Evolutionary conservation across 2,113 vertebrate species (phyloP).

Genomic region (Tragelaphus scriptus): DNA sequence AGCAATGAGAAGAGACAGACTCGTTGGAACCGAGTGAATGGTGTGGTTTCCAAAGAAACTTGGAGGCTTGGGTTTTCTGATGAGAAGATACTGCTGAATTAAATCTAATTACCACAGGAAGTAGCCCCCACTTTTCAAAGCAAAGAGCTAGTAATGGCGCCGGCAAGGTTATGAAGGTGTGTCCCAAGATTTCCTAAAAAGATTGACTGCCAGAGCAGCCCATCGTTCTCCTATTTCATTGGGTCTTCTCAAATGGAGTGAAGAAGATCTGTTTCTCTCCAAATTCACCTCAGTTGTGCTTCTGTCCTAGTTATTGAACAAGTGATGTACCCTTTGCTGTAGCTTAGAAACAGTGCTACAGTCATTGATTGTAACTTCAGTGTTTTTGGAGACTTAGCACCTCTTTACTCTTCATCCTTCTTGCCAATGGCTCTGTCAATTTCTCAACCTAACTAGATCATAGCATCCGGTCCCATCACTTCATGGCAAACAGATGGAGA

Average conservation of each 20-base stretch:
- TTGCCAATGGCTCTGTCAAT: not conserved
- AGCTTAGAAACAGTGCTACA: not conserved
- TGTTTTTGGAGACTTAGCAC: not conserved
- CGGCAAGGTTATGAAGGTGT: not conserved
- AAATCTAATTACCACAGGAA: not conserved
- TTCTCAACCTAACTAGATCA: not conserved
- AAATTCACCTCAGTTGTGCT: not conserved
- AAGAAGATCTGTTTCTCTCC: not conserved
- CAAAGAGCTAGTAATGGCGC: not conserved
- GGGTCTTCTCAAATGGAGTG: not conserved
- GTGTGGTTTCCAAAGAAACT: not conserved
- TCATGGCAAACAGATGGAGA: not conserved
- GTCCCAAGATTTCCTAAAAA: not conserved
- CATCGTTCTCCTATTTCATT: not conserved
- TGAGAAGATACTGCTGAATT: not conserved
- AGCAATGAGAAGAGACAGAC: constrained; percentile 28
- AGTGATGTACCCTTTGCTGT: not conserved
- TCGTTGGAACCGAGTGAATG: not conserved
- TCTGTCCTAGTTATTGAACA: not conserved
- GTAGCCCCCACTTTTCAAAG: not conserved
- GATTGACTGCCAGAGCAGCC: not conserved
- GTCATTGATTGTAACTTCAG: not conserved
- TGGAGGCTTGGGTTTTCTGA: not conserved
- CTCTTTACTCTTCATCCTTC: not conserved
- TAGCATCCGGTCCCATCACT: not conserved